Base-by-base conservation (phyloP, 2,797 vertebrate species). In the Spondyliosoma cantharus region DNA sequence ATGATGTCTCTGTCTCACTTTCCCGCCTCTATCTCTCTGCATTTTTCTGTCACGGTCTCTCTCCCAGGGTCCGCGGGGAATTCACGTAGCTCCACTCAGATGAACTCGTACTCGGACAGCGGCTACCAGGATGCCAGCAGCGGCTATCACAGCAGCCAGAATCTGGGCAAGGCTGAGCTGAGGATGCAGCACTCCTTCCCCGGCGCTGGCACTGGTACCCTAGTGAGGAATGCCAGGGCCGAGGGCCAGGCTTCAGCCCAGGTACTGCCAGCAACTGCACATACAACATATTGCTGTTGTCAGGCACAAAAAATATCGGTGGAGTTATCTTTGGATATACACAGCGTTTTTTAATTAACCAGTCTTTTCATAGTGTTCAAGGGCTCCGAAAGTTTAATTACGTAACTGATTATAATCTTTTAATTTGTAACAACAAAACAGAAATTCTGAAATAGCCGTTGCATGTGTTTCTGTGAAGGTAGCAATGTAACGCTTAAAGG, bases 41-140 rank as follows among this genome's bases (percentile, higher is more conserved):
- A 24, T 86, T 83, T 77, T 37, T 37, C 32, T 59, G 17, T 32
- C 16, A 15, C 19, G n/a, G 61, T 45, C 59, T 64, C 24, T 70
- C 66, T 71, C 48, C 68, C 90, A 99, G 98, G 96, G 89, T 98
- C 98, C 15, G 81, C 93, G 54, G 98, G 97, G 89, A 99, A 99
- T 92, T 99, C 97, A 0, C 96, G 96, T 90, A 97, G 96, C 94
- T 98, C 97, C 67, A 97, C 96, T 59, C 98, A 98, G 90, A 99
- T 99, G 96, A 99, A 99, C 95, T 99, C 98, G 2, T 99, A 99
- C 82, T 97, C 97, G 7, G 98, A 99, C 93, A 99, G 98, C 45
- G 98, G 98, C 86, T 99, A 98, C 93, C 98, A 99, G 91, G 98
- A 99, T 94, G 96, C 96, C 78, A 92, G 95, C 90, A 97, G 96